Evolutionary conservation across 1,140 invertebrate genomes (phyloP), one percentile per base, ranked within the genome.

Genomic region (Coenobita brevimanus): DNA sequence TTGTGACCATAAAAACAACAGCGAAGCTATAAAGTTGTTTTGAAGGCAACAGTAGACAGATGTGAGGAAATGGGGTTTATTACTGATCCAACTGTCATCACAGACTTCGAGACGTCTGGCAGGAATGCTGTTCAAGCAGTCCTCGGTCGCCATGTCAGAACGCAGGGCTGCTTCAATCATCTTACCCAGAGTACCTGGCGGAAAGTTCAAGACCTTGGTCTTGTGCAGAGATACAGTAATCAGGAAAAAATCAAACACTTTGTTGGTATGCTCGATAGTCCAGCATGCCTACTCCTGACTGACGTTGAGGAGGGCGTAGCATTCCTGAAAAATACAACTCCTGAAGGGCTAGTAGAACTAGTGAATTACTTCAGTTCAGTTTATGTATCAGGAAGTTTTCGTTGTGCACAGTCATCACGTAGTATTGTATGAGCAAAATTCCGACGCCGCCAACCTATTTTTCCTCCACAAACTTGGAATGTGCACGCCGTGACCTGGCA

Each of bases 11-110:
- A 73, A 24, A 73, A 73, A 6, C 69, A 33, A 73, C 69, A 73
- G 69, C 69, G 69, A 73, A 73, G 69, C 69, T 73, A 73, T 73
- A 3, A 33, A 73, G 69, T 33, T 73, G 69, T 73, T 73, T 33
- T 73, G 27, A 73, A 73, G 69, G 30, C 27, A 73, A 69, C n/a
- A n/a, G n/a, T n/a, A n/a, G n/a, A n/a, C n/a, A n/a, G n/a, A n/a
- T n/a, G n/a, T n/a, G n/a, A n/a, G 54, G 27, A 69, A 73, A 21
- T 73, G 36, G 69, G 36, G 27, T 73, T 73, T 13, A 73, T 21
- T 73, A 6, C 69, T 73, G 69, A 33, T 73, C 69, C 69, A 73
- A 73, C 27, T 69, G 15, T 30, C 10, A 69, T 69, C 15, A 69
- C 15, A n/a, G n/a, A n/a, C n/a, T n/a, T n/a, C n/a, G n/a, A n/a